A percentile compares a stretch with the other conserved stretches of the same genome.
Conservation (phyloP, 2,113 vertebrate species). For the Emydura subglobosa region DNA sequence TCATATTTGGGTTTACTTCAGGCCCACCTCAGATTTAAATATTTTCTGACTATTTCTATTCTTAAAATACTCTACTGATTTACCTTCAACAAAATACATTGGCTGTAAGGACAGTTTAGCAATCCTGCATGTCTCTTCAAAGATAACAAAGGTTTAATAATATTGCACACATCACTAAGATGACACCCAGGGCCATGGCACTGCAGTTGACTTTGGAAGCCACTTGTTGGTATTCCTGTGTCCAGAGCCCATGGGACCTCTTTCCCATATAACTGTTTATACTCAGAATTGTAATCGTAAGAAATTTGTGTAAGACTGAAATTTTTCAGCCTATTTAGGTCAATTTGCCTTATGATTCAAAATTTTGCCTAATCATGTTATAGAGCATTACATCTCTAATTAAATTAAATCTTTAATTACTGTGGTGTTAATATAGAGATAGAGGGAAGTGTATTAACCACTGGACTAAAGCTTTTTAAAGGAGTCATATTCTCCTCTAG, state of each 20-base stretch:
- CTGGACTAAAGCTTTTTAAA: too few relatives aligned
- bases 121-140: background rate
- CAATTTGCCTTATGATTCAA: conserved; percentile 41
- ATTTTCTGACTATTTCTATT: background rate
- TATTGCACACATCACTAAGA: background rate
- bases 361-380: conserved; percentile 49
- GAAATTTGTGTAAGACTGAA: background rate
- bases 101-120: background rate
- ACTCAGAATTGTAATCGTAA: conserved; percentile 15
- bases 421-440: too few relatives aligned
- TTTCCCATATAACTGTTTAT: background rate
- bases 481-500: too few relatives aligned
- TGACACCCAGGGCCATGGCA: background rate
- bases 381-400: conserved; percentile 48
- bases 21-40: background rate
- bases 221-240: background rate
- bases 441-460: too few relatives aligned
- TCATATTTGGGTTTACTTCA: background rate
- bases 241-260: background rate
- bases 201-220: background rate
- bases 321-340: conserved; percentile 29
- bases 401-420: too few relatives aligned
- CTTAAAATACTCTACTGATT: background rate
- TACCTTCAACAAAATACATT: background rate
- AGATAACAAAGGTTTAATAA: background rate